A percentile compares a stretch with the other conserved stretches of the same genome.
phyloP scores from a whole-genome alignment of 2,797 vertebrate species.

The Tokudaia muenninki region DNA sequence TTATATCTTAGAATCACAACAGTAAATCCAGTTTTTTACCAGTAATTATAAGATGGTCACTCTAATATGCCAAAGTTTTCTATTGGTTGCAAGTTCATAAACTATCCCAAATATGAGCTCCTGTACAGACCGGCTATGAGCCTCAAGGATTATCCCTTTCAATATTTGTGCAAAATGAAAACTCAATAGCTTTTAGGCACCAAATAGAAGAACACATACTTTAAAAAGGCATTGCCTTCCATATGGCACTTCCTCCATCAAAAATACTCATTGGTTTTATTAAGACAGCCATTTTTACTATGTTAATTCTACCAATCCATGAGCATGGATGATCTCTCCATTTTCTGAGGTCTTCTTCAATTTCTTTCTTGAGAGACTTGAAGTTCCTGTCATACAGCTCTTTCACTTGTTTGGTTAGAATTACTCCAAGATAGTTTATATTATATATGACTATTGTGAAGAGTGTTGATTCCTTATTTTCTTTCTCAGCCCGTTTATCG shows the following conservation, averaged over 20 bases:
- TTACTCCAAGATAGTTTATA: neutral
- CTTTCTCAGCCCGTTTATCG: neutral
- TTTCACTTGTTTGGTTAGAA: neutral
- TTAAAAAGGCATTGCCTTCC: neutral
- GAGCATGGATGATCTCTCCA: neutral
- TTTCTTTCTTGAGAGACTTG: neutral
- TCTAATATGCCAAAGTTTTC: constrained; percentile 16
- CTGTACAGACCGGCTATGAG: neutral
- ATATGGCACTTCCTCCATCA: neutral
- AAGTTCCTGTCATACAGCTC: neutral
- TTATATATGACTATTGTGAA: neutral
- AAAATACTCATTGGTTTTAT: too few relatives aligned
- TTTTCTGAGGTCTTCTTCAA: neutral
- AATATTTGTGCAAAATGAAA: neutral
- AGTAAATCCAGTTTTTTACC: constrained; percentile 41
- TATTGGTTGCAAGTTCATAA: neutral
- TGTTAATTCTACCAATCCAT: neutral
- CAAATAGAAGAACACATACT: neutral
- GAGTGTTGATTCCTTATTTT: neutral
- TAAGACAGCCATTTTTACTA: too few relatives aligned
- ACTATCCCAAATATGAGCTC: neutral
- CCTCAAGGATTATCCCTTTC: neutral
- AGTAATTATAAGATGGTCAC: constrained; percentile 48
- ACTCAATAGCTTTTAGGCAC: neutral
- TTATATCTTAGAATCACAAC: constrained; percentile 65